These are phyloP conservation scores for Molothrus aeneus DNA, from an alignment of 2,797 vertebrate genomes.

Conservation along the genomic window DNA sequence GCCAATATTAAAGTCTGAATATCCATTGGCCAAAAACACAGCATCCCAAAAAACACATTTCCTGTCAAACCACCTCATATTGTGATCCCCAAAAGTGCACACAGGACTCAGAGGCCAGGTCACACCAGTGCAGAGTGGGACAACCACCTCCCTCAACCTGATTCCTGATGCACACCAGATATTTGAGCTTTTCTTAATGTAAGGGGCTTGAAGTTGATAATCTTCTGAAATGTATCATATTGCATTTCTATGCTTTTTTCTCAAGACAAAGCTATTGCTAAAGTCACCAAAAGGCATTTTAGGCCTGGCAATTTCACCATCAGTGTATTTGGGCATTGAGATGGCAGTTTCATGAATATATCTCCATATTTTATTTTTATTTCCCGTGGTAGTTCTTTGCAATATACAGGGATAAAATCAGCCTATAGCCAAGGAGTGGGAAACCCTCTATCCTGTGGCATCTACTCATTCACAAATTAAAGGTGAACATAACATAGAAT, in stretches of 20 bases:
- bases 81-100: neutral
- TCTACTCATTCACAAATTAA: neutral
- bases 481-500: neutral
- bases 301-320: neutral
- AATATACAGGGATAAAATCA: neutral
- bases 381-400: neutral
- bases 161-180: neutral
- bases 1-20: too few relatives aligned
- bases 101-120: rapidly evolving
- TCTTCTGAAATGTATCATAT: neutral
- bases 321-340: neutral
- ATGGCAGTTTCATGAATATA: neutral
- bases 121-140: neutral
- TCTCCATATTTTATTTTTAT: neutral
- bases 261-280: neutral
- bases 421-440: neutral
- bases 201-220: neutral
- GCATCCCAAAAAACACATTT: too few relatives aligned
- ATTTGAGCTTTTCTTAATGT: neutral
- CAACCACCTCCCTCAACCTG: neutral
- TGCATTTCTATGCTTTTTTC: neutral
- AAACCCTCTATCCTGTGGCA: neutral
- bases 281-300: neutral
- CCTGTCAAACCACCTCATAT: too few relatives aligned
- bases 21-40: too few relatives aligned